A percentile compares a stretch with the other conserved stretches of the same genome.
Evolutionary conservation across 2,113 vertebrate species (phyloP).

Genomic region (Holacanthus passer): DNA sequence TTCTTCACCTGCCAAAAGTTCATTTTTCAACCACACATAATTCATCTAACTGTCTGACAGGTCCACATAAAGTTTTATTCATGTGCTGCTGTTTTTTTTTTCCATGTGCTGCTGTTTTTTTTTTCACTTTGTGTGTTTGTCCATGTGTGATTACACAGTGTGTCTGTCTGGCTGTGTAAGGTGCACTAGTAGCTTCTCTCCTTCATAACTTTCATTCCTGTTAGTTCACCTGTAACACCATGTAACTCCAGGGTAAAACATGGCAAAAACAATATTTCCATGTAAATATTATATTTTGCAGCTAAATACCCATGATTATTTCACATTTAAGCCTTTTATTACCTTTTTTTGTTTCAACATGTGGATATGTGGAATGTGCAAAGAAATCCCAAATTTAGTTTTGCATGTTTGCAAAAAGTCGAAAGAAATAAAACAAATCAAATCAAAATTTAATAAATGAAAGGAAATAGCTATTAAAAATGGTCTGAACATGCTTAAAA

Average conservation of each 20-base stretch:
- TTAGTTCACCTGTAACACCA: constrained; percentile 39
- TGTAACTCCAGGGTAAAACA: constrained; percentile 17
- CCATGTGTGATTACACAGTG: constrained; percentile 25
- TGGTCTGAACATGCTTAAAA: not conserved
- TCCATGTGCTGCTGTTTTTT: too few relatives aligned
- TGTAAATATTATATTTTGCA: not conserved
- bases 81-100: constrained; percentile 19
- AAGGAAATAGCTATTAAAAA: not conserved
- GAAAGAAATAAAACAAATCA: not conserved
- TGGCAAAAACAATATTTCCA: constrained; percentile 6
- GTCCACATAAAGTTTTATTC: constrained; percentile 11
- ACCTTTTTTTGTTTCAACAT: not conserved
- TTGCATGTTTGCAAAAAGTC: not conserved
- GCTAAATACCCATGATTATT: not conserved
- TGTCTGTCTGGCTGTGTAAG: constrained; percentile 10
- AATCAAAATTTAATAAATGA: not conserved
- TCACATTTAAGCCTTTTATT: constrained; percentile 17
- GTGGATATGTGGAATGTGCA: not conserved
- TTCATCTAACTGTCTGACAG: constrained; percentile 13
- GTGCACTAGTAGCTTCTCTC: not conserved
- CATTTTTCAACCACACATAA: not conserved
- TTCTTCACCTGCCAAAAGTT: not conserved
- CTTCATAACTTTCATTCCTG: not conserved
- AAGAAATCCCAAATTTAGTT: not conserved
- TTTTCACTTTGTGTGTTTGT: constrained; percentile 30